phyloP scores from a whole-genome alignment of 1,140 invertebrate species.

The Drosophila sucinea region DNA sequence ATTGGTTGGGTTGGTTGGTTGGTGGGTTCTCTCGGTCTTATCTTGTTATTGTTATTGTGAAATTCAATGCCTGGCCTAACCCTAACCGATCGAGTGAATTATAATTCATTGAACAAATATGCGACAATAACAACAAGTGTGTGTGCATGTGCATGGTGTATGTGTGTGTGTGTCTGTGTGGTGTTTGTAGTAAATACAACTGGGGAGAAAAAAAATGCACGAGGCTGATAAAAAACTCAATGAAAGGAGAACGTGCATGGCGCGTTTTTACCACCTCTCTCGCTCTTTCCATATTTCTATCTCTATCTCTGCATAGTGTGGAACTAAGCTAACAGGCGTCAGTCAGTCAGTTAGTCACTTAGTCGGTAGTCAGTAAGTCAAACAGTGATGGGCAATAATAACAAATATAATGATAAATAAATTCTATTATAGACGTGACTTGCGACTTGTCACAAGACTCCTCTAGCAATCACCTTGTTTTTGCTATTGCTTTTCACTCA shows the following conservation, averaged over 20 bases:
- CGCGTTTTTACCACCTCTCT: conserved; percentile 36
- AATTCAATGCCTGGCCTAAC: conserved; percentile 45
- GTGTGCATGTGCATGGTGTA: background rate
- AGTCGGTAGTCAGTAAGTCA: conserved; percentile 22
- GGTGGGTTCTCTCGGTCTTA: conserved; percentile 23
- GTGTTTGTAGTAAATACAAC: conserved; percentile 36
- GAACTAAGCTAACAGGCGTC: conserved; percentile 1
- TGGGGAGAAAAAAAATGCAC: conserved; percentile 35
- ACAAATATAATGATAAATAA: conserved; percentile 48
- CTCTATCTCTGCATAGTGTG: background rate
- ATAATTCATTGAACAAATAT: conserved; percentile 59
- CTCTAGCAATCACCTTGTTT: conserved; percentile 34
- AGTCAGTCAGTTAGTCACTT: conserved; percentile 7
- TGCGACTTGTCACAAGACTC: conserved; percentile 52
- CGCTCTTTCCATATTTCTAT: background rate
- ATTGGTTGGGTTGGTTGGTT: background rate
- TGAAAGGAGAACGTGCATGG: conserved; percentile 35
- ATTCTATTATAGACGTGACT: conserved; percentile 56
- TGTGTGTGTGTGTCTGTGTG: background rate
- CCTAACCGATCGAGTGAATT: conserved; percentile 40
- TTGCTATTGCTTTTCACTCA: conserved; percentile 23
- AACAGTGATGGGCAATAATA: conserved; percentile 1
- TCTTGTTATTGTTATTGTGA: conserved; percentile 64
- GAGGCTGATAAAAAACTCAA: conserved; percentile 47
- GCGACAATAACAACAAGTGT: conserved; percentile 8